Evolutionary conservation across 2,888 invertebrate genomes (phyloP).

Genomic region (Spilarctia lutea): DNA sequence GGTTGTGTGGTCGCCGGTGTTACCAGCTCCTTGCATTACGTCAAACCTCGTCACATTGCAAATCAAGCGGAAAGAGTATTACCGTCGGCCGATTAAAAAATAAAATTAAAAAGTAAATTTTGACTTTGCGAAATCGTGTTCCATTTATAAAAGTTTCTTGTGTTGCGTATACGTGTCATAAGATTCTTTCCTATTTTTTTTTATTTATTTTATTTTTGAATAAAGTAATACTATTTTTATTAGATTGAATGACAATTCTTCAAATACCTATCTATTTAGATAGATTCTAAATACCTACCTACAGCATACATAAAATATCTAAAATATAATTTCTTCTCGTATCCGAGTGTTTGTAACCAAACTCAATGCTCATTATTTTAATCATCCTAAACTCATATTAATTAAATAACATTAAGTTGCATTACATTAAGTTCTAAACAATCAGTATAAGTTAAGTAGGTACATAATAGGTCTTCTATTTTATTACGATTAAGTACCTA

Average conservation of each 20-base stretch:
- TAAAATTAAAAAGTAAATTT: conserved; percentile 46
- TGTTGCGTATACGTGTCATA: neutral
- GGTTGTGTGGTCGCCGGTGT: conserved; percentile 69
- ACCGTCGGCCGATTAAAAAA: conserved; percentile 55
- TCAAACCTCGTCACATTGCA: conserved; percentile 70
- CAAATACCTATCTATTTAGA: too few relatives aligned
- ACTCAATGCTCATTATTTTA: too few relatives aligned
- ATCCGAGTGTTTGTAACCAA: too few relatives aligned
- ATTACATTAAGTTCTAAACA: too few relatives aligned
- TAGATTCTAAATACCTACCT: too few relatives aligned
- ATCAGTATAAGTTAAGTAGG: too few relatives aligned
- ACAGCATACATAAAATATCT: too few relatives aligned
- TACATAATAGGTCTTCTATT: neutral
- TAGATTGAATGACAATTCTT: too few relatives aligned
- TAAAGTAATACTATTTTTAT: too few relatives aligned
- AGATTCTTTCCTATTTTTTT: too few relatives aligned
- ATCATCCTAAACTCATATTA: neutral
- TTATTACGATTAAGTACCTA: neutral
- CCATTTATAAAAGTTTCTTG: conserved; percentile 12
- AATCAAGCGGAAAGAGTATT: conserved; percentile 67
- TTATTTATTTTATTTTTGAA: neutral
- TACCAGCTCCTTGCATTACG: conserved; percentile 77
- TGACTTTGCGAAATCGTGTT: conserved; percentile 19
- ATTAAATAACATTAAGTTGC: too few relatives aligned
- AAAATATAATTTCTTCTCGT: too few relatives aligned